A percentile compares a stretch with the other conserved stretches of the same genome.
Conservation (phyloP, 2,888 invertebrate genomes). For the Lamellibrachia satsuma region DNA sequence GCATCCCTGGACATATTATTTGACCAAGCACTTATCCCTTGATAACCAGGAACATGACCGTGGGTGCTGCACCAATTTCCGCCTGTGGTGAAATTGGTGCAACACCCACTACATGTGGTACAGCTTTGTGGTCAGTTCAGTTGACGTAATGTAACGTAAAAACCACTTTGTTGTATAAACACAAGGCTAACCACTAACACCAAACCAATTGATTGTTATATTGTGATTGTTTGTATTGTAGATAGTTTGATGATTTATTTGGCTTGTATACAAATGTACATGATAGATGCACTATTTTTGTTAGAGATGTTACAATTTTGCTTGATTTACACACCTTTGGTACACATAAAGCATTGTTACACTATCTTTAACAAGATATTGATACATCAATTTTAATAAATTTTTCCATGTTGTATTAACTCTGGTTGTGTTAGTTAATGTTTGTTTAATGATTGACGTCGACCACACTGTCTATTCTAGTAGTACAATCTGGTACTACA, state of each 20-base stretch:
- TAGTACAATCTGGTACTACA: too few relatives aligned
- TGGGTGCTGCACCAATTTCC: too few relatives aligned
- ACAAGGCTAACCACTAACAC: background rate
- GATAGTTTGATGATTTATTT: background rate
- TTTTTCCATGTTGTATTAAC: background rate
- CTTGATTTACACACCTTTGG: background rate
- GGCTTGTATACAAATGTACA: background rate
- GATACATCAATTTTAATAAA: background rate
- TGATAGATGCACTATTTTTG: background rate
- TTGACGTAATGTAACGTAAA: background rate
- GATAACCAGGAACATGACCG: too few relatives aligned
- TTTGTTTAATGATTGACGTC: background rate
- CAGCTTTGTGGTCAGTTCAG: too few relatives aligned
- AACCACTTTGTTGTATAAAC: background rate
- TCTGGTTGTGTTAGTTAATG: background rate
- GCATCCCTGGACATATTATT: too few relatives aligned
- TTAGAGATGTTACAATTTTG: background rate
- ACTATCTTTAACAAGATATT: background rate
- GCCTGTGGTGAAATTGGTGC: background rate
- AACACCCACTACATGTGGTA: background rate
- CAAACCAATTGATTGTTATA: background rate
- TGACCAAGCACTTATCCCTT: too few relatives aligned
- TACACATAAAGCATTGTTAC: background rate
- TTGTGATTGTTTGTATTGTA: background rate
- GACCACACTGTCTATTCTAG: too few relatives aligned